These are phyloP conservation scores for Hippocampus guttulatus DNA, from an alignment of 2,113 vertebrate genomes.

Conservation along the genomic window DNA sequence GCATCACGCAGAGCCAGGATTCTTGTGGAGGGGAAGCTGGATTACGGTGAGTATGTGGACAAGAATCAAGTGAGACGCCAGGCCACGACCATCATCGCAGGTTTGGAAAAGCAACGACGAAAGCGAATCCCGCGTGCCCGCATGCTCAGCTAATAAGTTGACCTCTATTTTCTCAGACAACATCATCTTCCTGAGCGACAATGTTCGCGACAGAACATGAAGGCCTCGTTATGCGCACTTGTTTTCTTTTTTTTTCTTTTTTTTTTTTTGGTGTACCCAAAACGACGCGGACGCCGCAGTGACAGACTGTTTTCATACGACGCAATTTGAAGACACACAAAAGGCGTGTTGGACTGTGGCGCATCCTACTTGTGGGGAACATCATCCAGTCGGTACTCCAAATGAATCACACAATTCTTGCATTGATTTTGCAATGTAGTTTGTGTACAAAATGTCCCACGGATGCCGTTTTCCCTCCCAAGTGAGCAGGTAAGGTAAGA, in stretches of 20 bases:
- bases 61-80: conserved; percentile 92
- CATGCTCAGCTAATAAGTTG: background rate
- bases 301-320: conserved; percentile 1
- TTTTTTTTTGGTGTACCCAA: conserved; percentile 8
- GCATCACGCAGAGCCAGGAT: conserved; percentile 75
- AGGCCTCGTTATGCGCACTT: background rate
- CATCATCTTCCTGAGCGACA: conserved; percentile 91
- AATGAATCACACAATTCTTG: background rate
- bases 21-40: conserved; percentile 90
- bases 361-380: conserved; percentile 15
- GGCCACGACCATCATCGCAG: conserved; percentile 94
- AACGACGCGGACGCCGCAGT: background rate
- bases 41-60: conserved; percentile 94
- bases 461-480: no score
- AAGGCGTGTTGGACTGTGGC: background rate
- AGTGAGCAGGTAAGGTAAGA: background rate
- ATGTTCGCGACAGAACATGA: conserved; percentile 76
- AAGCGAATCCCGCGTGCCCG: background rate
- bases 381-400: background rate
- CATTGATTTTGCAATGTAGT: background rate
- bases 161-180: conserved; percentile 76
- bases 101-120: conserved; percentile 53
- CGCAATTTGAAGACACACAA: background rate
- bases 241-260: conserved; percentile 30
- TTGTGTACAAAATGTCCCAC: background rate